Evolutionary conservation across 2,888 invertebrate genomes (phyloP).

Genomic region (Urechis unicinctus): DNA sequence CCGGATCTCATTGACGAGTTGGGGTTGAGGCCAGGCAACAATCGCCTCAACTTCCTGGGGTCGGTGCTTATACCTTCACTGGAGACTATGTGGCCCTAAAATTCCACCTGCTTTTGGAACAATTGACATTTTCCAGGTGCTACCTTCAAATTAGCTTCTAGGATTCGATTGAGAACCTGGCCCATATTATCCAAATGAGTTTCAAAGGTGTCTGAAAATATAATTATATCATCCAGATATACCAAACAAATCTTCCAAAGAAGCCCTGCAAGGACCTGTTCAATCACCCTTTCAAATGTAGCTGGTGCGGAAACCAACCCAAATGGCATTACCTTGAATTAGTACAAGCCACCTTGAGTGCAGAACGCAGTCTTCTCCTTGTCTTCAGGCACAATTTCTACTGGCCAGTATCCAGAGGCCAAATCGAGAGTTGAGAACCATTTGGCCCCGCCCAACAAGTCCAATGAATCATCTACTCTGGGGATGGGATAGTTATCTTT

Average conservation of each 20-base stretch:
- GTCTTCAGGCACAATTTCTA: slow-evolving; percentile 9
- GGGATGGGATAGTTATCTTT: slow-evolving; percentile 20
- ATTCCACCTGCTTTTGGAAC: background rate
- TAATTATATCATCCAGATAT: slow-evolving; percentile 13
- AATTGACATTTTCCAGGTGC: slow-evolving; percentile 5
- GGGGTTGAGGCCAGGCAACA: too few relatives aligned
- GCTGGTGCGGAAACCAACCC: too few relatives aligned
- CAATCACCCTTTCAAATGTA: slow-evolving; percentile 9
- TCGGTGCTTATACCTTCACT: background rate
- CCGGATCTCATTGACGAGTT: background rate
- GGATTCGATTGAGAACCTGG: background rate
- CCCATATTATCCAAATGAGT: background rate
- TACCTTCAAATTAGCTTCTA: background rate
- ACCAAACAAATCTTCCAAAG: background rate
- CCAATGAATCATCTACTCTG: slow-evolving; percentile 9
- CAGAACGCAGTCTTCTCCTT: slow-evolving; percentile 8
- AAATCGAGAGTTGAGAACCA: slow-evolving; percentile 22
- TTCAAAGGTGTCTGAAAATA: slow-evolving; percentile 1
- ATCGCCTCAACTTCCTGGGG: background rate
- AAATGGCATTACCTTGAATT: too few relatives aligned
- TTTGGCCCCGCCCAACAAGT: too few relatives aligned
- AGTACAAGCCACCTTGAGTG: too few relatives aligned
- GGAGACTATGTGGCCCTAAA: background rate
- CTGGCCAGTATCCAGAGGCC: slow-evolving; percentile 24
- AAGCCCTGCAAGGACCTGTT: background rate